Percentiles rank a stretch among this genome's conserved stretches.
phyloP scores from a whole-genome alignment of 2,113 vertebrate species.

The Plecturocebus donacophilus region DNA sequence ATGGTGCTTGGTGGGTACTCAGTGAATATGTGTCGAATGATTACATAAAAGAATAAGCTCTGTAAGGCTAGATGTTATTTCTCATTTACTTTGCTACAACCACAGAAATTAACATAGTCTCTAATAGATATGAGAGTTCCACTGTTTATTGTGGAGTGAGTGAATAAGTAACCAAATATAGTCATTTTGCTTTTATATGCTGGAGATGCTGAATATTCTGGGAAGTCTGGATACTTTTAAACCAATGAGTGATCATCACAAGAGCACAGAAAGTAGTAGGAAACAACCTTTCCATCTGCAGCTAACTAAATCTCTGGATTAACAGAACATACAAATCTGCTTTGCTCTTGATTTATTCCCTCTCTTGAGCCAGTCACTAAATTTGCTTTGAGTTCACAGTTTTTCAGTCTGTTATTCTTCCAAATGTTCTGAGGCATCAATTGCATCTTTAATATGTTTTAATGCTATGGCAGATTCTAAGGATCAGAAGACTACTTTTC shows the following conservation, averaged over 20 bases:
- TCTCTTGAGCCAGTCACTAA: neutral
- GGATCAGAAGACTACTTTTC: neutral
- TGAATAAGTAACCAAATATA: neutral
- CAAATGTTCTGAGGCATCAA: neutral
- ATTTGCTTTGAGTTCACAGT: slow-evolving; percentile 26
- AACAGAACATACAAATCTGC: neutral
- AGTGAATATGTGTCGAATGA: neutral
- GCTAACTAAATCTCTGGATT: neutral
- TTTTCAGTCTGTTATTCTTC: slow-evolving; percentile 19
- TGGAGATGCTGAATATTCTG: neutral
- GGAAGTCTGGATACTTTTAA: neutral
- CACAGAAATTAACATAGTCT: neutral
- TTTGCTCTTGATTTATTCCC: neutral
- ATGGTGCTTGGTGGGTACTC: neutral
- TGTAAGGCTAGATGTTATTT: neutral
- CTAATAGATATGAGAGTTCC: neutral
- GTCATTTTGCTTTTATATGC: neutral
- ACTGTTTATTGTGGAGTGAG: neutral
- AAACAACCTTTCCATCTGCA: neutral
- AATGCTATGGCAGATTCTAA: neutral
- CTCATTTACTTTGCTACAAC: neutral
- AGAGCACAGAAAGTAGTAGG: neutral
- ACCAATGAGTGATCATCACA: neutral
- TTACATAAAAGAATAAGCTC: neutral
- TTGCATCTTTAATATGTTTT: slow-evolving; percentile 19